A percentile compares a stretch with the other conserved stretches of the same genome.
Conservation (phyloP, 2,113 vertebrate genomes). For the Chionis minor region DNA sequence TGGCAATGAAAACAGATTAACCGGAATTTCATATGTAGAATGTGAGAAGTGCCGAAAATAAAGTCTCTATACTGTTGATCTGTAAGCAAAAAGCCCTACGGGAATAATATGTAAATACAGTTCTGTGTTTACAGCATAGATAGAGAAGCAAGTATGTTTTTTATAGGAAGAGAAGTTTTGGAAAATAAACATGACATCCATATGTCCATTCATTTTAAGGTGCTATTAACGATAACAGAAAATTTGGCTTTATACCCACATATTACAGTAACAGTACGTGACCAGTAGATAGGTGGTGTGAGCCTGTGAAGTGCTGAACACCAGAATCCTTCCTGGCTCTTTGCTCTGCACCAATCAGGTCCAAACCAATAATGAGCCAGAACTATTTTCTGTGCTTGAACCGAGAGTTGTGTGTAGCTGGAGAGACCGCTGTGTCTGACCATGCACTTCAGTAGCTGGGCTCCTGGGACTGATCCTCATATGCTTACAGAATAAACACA, state of each 20-base stretch:
- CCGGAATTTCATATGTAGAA: background rate
- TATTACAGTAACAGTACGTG: background rate
- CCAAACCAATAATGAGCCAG: background rate
- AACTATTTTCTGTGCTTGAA: background rate
- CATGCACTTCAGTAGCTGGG: background rate
- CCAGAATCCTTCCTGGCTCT: background rate
- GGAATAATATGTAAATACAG: background rate
- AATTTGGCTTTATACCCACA: background rate
- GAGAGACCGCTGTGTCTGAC: background rate
- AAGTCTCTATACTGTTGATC: background rate
- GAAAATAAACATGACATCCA: background rate
- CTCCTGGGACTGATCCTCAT: rapidly evolving
- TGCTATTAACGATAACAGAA: background rate
- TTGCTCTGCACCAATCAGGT: rapidly evolving
- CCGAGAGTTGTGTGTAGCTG: background rate
- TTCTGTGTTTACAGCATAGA: background rate
- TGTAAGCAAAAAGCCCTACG: background rate
- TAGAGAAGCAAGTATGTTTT: background rate
- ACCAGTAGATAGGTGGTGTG: background rate
- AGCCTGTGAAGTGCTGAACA: background rate
- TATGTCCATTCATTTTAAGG: background rate
- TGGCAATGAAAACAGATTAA: background rate
- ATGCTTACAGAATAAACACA: rapidly evolving
- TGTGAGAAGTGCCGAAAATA: background rate
- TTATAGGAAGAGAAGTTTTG: background rate